phyloP scores from a whole-genome alignment of 1,140 invertebrate species.

The Lerema accius region DNA sequence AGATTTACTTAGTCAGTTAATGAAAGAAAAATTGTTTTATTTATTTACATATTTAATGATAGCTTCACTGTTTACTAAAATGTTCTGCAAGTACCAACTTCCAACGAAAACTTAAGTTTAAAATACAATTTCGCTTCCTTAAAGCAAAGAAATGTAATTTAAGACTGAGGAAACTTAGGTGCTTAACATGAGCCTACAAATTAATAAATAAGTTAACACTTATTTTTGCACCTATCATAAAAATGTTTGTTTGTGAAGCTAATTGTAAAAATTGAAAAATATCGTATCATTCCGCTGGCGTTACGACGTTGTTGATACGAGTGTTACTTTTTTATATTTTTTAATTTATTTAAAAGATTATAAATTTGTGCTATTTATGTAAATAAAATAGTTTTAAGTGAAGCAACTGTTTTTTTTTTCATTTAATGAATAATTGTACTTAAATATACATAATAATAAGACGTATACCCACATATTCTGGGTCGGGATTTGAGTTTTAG shows the following conservation, averaged over 20 bases:
- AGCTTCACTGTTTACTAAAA: background rate
- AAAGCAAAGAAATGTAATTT: constrained; percentile 25
- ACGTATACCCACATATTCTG: no score
- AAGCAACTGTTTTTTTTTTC: background rate
- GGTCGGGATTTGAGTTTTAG: no score
- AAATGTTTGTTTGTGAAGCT: constrained; percentile 34
- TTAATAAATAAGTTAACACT: constrained; percentile 22
- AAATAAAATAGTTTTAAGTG: constrained; percentile 25
- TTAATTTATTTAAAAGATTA: constrained; percentile 11
- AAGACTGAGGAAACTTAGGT: constrained; percentile 58
- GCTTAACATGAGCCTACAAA: constrained; percentile 39
- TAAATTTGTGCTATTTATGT: constrained; percentile 29
- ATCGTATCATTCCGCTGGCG: constrained; percentile 38
- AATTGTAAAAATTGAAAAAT: constrained; percentile 12
- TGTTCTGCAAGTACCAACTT: background rate
- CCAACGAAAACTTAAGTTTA: background rate
- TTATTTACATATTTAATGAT: no score
- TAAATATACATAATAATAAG: no score
- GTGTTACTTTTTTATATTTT: constrained; percentile 15
- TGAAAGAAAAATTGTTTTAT: no score
- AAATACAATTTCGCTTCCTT: constrained; percentile 26
- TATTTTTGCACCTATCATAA: constrained; percentile 29
- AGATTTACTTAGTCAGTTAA: background rate
- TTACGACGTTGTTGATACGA: constrained; percentile 28
- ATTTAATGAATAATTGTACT: no score